Evolutionary conservation across 2,888 invertebrate species (phyloP).

Genomic region (Eumacrocentrus americanus): DNA sequence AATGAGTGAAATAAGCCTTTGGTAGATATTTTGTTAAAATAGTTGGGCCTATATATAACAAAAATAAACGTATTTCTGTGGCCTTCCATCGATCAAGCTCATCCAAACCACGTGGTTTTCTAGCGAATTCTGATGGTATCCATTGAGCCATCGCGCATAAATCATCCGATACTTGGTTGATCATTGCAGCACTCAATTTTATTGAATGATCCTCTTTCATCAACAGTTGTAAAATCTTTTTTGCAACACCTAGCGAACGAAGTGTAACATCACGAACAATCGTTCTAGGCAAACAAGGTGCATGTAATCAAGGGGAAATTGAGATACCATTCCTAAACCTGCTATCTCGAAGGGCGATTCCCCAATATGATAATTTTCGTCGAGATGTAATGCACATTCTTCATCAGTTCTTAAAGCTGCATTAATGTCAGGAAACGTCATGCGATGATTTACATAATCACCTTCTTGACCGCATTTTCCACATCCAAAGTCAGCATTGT

Average conservation of each 20-base stretch:
- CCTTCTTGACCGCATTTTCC: conserved; percentile 10
- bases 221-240: conserved; percentile 28
- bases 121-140: conserved; percentile 41
- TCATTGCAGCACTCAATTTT: not conserved
- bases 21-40: conserved; percentile 3
- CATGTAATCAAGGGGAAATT: conserved; percentile 43
- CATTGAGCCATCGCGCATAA: not conserved
- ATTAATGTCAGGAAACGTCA: conserved; percentile 7
- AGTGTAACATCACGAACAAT: no score
- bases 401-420: conserved; percentile 6
- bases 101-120: conserved; percentile 39
- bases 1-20: conserved; percentile 3
- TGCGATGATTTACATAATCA: conserved; percentile 7
- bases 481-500: conserved; percentile 11
- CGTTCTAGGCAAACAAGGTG: conserved; percentile 43
- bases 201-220: not conserved
- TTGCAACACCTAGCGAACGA: no score
- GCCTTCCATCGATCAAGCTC: conserved; percentile 26
- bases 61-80: conserved; percentile 28
- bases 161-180: not conserved
- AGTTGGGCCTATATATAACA: not conserved
- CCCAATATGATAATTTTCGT: conserved; percentile 8
- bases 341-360: conserved; percentile 34
- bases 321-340: conserved; percentile 39
- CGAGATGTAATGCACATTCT: not conserved